These are phyloP conservation scores for Botrylloides violaceus DNA, from an alignment of 23 tunicate species.

Conservation along the genomic window DNA sequence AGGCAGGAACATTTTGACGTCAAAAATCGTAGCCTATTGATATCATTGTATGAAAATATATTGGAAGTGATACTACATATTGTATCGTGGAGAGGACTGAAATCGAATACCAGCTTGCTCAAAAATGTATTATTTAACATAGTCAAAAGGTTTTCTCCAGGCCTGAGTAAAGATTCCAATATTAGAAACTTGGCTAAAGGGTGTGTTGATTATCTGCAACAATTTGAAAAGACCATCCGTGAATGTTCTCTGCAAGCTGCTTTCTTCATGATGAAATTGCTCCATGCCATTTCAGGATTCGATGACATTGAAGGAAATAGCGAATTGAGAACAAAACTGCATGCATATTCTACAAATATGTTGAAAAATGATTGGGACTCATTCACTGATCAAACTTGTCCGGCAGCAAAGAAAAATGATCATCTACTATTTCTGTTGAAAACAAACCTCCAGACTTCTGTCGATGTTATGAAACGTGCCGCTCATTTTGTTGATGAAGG, in stretches of 20 bases:
- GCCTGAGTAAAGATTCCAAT: neutral
- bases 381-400: neutral
- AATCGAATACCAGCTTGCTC: neutral
- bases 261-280: conserved; percentile 27
- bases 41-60: conserved; percentile 20
- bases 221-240: conserved; percentile 28
- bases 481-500: conserved; percentile 53
- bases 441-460: conserved; percentile 32
- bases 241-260: conserved; percentile 18
- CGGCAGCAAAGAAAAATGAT: conserved; percentile 8
- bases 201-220: conserved; percentile 27
- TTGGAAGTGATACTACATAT: conserved; percentile 36
- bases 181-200: conserved; percentile 22
- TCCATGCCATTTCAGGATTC: neutral
- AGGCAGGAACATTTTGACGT: neutral
- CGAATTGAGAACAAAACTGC: neutral
- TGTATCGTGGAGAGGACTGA: conserved; percentile 43
- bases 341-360: conserved; percentile 2
- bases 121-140: neutral
- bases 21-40: conserved; percentile 22
- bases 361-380: conserved; percentile 5
- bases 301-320: conserved; percentile 23
- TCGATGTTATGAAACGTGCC: conserved; percentile 44
- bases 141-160: conserved; percentile 8
- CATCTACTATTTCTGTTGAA: conserved; percentile 30